Base-by-base conservation (phyloP, 2,888 invertebrate species). In the Cordilura impudica region DNA sequence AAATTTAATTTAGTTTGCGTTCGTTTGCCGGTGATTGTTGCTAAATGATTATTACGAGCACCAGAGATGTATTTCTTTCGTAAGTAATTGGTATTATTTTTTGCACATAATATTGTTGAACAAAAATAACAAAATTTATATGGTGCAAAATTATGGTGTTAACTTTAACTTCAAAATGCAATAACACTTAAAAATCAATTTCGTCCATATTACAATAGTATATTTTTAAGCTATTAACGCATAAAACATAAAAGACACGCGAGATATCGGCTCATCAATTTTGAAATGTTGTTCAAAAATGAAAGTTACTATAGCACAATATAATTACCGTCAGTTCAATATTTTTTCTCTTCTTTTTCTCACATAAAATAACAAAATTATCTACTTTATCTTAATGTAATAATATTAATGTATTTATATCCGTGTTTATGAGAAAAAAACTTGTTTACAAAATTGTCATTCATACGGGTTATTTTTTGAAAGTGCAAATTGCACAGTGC, bases 151-250 rank as follows among this genome's bases (percentile, higher is more conserved):
- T 63, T 35, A 19, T 53, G 19, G 47, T 47, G 63, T 63, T 63
- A 47, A 29, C 31, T 35, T 49, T 47, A 47, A 47, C 47, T 53
- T 71, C 14, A 71, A 51, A 63, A 54, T 23, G n/a, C 56, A 58
- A 73, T 73, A 45, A 65, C 65, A 51, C 14, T 56, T 56, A 56
- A 73, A 73, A 67, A 67, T 67, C 74, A 67, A 67, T 74, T 74
- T 73, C 21, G 31, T 51, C 39, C 58, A 66, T 67, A 43, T 67
- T 74, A 19, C 66, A 53, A 51, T 6, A 74, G 35, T 1, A 12
- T 39, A 39, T 39, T 39, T 39, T 39, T 39, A 26, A 26, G 6
- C 3, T 4, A 26, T 39, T 39, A 10, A 39, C n/a, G 12, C 35
- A 4, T 4, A 39, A 39, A 39, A 10, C 31, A 10, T 10, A 31